Conservation (phyloP, 1,140 invertebrate species). For the Zaprionus camerounensis region DNA sequence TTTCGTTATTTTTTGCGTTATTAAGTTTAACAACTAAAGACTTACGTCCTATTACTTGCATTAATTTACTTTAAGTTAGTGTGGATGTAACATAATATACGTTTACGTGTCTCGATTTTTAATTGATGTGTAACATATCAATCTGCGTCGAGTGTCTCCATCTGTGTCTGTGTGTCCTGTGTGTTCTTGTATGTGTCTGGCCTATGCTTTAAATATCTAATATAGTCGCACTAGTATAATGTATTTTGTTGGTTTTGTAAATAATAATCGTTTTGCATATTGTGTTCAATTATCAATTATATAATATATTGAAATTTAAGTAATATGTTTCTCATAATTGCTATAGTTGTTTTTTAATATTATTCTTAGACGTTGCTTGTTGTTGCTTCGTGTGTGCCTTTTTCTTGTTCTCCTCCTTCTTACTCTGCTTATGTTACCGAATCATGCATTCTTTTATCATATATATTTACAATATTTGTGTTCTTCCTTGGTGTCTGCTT, state of each 20-base stretch:
- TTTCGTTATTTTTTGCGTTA: slow-evolving; percentile 32
- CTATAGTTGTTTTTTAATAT: slow-evolving; percentile 74
- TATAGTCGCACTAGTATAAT: slow-evolving; percentile 26
- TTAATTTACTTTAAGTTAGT: slow-evolving; percentile 51
- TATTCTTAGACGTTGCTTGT: slow-evolving; percentile 59
- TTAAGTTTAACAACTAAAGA: slow-evolving; percentile 69
- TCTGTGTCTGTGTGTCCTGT: not conserved
- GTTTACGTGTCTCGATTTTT: slow-evolving; percentile 60
- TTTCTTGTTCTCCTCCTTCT: not conserved
- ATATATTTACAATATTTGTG: slow-evolving; percentile 53
- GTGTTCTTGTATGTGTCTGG: not conserved
- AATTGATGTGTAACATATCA: slow-evolving; percentile 66
- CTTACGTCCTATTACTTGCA: slow-evolving; percentile 61
- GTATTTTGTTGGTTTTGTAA: slow-evolving; percentile 25
- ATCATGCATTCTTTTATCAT: slow-evolving; percentile 22
- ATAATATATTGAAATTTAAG: slow-evolving; percentile 61
- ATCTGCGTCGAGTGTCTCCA: slow-evolving; percentile 39
- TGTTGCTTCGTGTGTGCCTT: slow-evolving; percentile 32
- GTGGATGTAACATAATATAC: slow-evolving; percentile 71
- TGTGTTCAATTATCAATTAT: slow-evolving; percentile 65
- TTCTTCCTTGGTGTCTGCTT: slow-evolving; percentile 23
- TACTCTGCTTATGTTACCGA: slow-evolving; percentile 13
- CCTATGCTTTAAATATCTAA: slow-evolving; percentile 35
- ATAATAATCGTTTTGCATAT: slow-evolving; percentile 54
- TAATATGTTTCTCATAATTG: slow-evolving; percentile 74